These are phyloP conservation scores for Laticauda laticaudata DNA, from an alignment of 2,113 vertebrate genomes.

Conservation along the genomic window DNA sequence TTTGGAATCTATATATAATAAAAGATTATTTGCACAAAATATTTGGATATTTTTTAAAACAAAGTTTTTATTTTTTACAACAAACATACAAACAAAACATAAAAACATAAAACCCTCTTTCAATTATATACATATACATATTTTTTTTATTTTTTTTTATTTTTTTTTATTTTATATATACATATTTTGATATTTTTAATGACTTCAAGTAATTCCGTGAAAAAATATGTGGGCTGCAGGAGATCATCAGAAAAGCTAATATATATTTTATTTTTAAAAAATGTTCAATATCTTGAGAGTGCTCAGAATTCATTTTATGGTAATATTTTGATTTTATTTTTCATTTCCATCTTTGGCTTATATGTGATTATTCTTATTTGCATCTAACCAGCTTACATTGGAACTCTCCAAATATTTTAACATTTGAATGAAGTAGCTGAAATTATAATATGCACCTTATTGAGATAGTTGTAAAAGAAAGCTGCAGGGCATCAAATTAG, in stretches of 20 bases:
- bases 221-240: neutral
- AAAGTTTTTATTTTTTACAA: too few relatives aligned
- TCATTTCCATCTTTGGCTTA: neutral
- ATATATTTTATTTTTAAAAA: neutral
- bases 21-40: neutral
- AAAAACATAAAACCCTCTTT: too few relatives aligned
- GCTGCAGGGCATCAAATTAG: neutral
- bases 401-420: neutral
- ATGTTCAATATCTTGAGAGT: neutral
- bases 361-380: neutral
- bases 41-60: neutral
- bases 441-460: neutral
- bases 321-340: neutral
- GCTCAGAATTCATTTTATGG: neutral
- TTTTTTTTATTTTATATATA: too few relatives aligned
- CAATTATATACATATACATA: too few relatives aligned
- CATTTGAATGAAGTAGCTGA: neutral
- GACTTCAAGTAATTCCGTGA: neutral
- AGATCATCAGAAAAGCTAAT: neutral
- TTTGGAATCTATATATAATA: neutral
- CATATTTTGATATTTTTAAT: neutral
- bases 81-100: too few relatives aligned
- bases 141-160: too few relatives aligned
- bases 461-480: neutral
- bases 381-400: neutral